Conservation (phyloP, 2,888 invertebrate species). For the Agonopterix heracliana region DNA sequence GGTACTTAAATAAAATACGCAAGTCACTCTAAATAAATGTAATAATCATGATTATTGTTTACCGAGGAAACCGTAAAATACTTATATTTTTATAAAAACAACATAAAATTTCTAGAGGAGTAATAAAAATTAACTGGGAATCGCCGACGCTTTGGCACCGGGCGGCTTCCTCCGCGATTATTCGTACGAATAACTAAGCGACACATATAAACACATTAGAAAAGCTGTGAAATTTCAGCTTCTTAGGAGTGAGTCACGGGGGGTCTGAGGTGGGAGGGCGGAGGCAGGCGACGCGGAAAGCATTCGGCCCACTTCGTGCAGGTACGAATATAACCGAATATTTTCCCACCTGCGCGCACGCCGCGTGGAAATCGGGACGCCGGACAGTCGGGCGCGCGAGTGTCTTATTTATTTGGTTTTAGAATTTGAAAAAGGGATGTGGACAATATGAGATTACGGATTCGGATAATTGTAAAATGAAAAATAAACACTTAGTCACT, state of each 20-base stretch:
- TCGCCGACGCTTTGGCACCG: background rate
- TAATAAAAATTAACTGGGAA: too few species aligned
- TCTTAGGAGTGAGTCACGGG: conserved; percentile 37
- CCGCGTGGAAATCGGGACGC: conserved; percentile 35
- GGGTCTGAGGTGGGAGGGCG: conserved; percentile 13
- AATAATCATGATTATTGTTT: too few species aligned
- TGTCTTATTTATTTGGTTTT: background rate
- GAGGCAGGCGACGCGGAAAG: conserved; percentile 45
- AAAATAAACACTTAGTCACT: too few species aligned
- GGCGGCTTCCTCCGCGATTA: background rate
- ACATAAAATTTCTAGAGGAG: too few species aligned
- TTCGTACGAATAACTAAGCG: background rate
- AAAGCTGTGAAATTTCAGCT: background rate
- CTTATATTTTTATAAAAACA: too few species aligned
- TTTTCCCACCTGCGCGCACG: conserved; percentile 60
- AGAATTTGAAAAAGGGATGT: too few species aligned
- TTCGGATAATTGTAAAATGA: too few species aligned
- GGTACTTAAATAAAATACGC: too few species aligned
- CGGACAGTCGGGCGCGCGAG: conserved; percentile 24
- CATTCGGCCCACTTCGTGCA: conserved; percentile 60
- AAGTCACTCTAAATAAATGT: too few species aligned
- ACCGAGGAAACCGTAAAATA: too few species aligned
- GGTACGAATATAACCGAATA: conserved; percentile 71
- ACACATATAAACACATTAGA: background rate
- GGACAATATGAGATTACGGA: too few species aligned